Conservation (phyloP, 2,888 invertebrate genomes). For the Melipona beecheii region DNA sequence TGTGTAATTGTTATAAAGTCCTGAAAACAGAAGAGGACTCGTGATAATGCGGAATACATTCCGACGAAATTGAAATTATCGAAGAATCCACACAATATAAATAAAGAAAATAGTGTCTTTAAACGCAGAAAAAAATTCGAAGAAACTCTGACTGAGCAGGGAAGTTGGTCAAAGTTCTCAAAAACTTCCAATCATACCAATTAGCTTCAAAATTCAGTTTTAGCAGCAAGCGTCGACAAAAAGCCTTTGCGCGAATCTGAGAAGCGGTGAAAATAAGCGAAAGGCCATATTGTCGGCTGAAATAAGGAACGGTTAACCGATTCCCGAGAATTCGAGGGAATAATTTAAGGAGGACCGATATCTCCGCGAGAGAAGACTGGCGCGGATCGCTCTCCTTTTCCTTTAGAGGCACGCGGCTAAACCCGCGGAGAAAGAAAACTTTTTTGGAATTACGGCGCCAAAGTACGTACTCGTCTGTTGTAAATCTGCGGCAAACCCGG, state of each 20-base stretch:
- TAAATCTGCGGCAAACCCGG: constrained; percentile 49
- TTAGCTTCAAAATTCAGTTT: too few species aligned
- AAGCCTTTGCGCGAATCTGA: too few species aligned
- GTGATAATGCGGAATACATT: too few species aligned
- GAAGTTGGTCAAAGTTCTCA: too few species aligned
- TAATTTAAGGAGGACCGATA: constrained; percentile 29
- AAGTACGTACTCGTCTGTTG: constrained; percentile 61
- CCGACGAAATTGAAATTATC: too few species aligned
- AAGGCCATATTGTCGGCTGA: not conserved
- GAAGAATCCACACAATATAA: too few species aligned
- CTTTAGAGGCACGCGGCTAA: constrained; percentile 25
- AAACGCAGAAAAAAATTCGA: too few species aligned
- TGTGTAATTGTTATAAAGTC: too few species aligned
- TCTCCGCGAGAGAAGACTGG: constrained; percentile 19
- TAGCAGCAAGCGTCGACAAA: not conserved
- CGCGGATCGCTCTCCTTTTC: constrained; percentile 9
- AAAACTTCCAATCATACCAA: too few species aligned
- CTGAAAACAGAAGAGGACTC: too few species aligned
- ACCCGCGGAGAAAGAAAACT: constrained; percentile 39
- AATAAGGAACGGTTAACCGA: not conserved
- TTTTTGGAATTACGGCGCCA: constrained; percentile 56
- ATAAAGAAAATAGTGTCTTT: too few species aligned
- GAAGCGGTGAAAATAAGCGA: not conserved
- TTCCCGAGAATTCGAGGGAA: not conserved
- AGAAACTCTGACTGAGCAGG: too few species aligned